Evolutionary conservation across 2,113 vertebrate genomes (phyloP), one percentile per base, ranked within the genome.

Genomic region (Zosterops pallidus): DNA sequence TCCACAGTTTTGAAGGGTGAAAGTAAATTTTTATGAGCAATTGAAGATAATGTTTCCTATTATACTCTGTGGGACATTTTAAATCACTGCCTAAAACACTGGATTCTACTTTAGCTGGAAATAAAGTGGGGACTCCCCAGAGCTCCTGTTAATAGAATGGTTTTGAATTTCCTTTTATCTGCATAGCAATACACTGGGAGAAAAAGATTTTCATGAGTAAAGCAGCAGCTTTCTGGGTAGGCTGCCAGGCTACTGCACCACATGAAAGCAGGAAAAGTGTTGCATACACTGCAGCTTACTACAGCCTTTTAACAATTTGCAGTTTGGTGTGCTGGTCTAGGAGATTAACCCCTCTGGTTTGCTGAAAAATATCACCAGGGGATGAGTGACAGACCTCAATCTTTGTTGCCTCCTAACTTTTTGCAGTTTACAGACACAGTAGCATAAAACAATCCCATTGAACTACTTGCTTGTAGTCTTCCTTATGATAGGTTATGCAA

Each of bases 141-240:
- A 83, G 76, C 63, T 80, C 88, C 47, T 25, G 42, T 81, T 77
- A 83, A 86, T 72, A 70, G 76, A 77, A 78, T 55, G 64, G 46
- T 12, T 92, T 83, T 95, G 71, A 70, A 74, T 89, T 83, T 76
- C 59, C 84, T 95, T 94, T 88, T 78, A 90, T 86, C 86, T 89
- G 42, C 76, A n/a, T 59, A 78, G 76, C 68, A 86, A 26, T 86
- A 89, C 52, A 74, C 21, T n/a, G 33, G 23, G 52, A 75, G 42
- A 80, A 59, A 49, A 91, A 60, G 3, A 78, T 71, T 92, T 83
- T 94, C 20, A 9, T 52, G 64, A 95, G 68, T 49, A 70, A 89
- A 76, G 50, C 63, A 44, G 55, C 64, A 96, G 68, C 90, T 86
- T 90, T 88, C 18, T 92, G 57, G 47, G 46, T 55, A n/a, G 44